A percentile compares a stretch with the other conserved stretches of the same genome.
Conservation (phyloP, 2,797 vertebrate genomes). For the Coregonus sp. region DNA sequence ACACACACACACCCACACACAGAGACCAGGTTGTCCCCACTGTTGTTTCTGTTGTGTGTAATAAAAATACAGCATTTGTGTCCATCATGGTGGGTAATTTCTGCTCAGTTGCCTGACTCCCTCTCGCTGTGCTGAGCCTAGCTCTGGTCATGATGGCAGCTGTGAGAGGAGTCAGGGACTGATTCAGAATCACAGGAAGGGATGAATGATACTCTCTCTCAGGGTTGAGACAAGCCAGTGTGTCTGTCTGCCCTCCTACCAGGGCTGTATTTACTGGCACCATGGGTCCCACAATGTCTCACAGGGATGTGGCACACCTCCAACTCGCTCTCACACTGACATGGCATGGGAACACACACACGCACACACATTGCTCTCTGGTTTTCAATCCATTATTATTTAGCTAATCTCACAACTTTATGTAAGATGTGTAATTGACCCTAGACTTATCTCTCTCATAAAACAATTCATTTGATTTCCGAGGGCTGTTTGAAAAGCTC, state of each 20-base stretch:
- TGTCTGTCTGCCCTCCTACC: slow-evolving; percentile 52
- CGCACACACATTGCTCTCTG: neutral
- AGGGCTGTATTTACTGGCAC: slow-evolving; percentile 46
- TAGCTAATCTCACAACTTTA: neutral
- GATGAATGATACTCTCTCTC: slow-evolving; percentile 21
- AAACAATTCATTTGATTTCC: slow-evolving; percentile 29
- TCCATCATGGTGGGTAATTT: slow-evolving; percentile 63
- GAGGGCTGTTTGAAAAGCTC: slow-evolving; percentile 14
- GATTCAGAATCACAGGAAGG: too few species aligned
- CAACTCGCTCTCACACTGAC: slow-evolving; percentile 16
- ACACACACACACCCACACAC: neutral
- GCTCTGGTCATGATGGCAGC: too few species aligned
- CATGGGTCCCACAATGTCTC: neutral
- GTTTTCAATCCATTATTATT: neutral
- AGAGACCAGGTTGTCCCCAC: neutral
- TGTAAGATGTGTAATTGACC: slow-evolving; percentile 29
- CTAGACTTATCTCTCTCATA: slow-evolving; percentile 18
- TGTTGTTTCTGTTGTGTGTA: slow-evolving; percentile 44
- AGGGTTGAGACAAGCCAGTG: neutral
- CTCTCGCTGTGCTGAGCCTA: slow-evolving; percentile 50
- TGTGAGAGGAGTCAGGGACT: too few species aligned
- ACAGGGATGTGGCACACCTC: slow-evolving; percentile 5
- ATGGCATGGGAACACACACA: neutral
- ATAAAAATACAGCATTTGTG: slow-evolving; percentile 61
- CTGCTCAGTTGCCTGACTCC: slow-evolving; percentile 64